phyloP scores from a whole-genome alignment of 2,113 vertebrate species.

The Chlorocebus sabaeus region DNA sequence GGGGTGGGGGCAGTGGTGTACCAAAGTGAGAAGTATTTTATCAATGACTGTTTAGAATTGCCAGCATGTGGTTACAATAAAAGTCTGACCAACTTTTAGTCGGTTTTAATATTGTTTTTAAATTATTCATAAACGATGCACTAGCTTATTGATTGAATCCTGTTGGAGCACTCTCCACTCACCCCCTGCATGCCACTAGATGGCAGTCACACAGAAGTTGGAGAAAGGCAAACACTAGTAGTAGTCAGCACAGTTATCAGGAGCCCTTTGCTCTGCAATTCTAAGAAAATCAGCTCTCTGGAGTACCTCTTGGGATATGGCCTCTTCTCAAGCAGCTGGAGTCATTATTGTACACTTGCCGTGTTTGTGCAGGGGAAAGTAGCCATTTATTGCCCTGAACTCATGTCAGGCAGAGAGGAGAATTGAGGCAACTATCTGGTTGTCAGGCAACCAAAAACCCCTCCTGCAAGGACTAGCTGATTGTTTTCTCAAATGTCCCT shows the following conservation, averaged over 20 bases:
- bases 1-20: background rate
- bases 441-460: conserved; percentile 46
- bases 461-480: conserved; percentile 13
- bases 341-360: background rate
- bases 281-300: conserved; percentile 53
- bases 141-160: background rate
- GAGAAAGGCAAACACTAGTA: background rate
- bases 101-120: background rate
- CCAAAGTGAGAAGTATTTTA: background rate
- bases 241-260: background rate
- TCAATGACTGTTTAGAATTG: background rate
- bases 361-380: conserved; percentile 46
- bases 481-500: conserved; percentile 59
- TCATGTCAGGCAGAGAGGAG: conserved; percentile 34
- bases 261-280: conserved; percentile 20
- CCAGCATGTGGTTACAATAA: background rate
- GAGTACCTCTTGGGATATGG: conserved; percentile 38
- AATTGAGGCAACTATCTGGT: conserved; percentile 58
- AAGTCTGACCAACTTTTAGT: background rate
- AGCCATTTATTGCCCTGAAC: conserved; percentile 39
- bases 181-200: background rate
- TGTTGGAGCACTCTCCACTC: background rate
- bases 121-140: background rate
- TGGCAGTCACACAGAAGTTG: conserved; percentile 56
- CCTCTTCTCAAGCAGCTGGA: conserved; percentile 42